Evolutionary conservation across 1,140 invertebrate genomes (phyloP).

Genomic region (Cardiocondyla obscurior): DNA sequence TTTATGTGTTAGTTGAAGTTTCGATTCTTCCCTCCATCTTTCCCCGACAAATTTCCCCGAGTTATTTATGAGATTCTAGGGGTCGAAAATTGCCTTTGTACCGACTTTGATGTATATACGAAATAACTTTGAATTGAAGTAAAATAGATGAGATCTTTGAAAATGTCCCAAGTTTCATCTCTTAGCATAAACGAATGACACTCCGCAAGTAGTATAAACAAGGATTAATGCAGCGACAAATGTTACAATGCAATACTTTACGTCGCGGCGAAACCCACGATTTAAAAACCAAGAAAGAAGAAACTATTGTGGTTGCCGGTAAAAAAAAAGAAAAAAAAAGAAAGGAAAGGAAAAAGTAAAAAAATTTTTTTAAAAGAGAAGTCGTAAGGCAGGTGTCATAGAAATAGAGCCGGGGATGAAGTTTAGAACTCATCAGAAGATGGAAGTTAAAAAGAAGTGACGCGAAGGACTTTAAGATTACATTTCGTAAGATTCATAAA

Average conservation of each 20-base stretch:
- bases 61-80: slow-evolving; percentile 9
- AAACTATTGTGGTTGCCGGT: neutral
- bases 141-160: neutral
- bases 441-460: slow-evolving; percentile 47
- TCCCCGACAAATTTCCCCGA: neutral
- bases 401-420: neutral
- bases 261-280: neutral
- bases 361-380: slow-evolving; percentile 2
- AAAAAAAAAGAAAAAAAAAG: neutral
- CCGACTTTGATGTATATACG: slow-evolving; percentile 17
- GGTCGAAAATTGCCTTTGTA: slow-evolving; percentile 17
- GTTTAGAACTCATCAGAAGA: slow-evolving; percentile 39
- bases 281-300: too few relatives aligned
- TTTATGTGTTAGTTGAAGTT: slow-evolving; percentile 67
- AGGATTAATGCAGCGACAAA: neutral
- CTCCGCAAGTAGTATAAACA: neutral
- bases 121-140: neutral
- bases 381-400: slow-evolving; percentile 29
- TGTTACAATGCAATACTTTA: neutral
- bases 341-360: too few relatives aligned
- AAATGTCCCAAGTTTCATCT: neutral
- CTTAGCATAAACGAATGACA: neutral
- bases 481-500: slow-evolving; percentile 41
- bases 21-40: slow-evolving; percentile 59
- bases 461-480: slow-evolving; percentile 29